phyloP scores from a whole-genome alignment of 2,888 invertebrate species.

The Perizoma affinitatum region DNA sequence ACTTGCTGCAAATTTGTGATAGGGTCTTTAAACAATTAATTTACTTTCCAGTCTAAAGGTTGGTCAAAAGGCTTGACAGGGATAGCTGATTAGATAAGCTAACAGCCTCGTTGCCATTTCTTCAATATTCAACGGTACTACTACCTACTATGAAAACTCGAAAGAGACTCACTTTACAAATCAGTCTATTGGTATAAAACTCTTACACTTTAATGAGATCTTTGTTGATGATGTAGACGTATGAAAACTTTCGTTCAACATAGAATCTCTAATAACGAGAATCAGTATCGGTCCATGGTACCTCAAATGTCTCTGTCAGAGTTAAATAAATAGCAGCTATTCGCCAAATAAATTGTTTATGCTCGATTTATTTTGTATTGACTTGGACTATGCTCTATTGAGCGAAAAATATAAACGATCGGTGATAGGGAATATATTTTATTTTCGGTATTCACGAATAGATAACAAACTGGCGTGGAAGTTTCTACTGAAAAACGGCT shows the following conservation, averaged over 20 bases:
- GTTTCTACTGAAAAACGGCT: too few relatives aligned
- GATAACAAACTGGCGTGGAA: not conserved
- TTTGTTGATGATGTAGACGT: too few relatives aligned
- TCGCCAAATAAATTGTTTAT: constrained; percentile 21
- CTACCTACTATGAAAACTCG: not conserved
- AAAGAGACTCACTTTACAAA: not conserved
- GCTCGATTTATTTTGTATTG: constrained; percentile 24
- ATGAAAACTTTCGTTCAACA: too few relatives aligned
- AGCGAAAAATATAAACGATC: constrained; percentile 3
- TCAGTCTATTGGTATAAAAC: too few relatives aligned
- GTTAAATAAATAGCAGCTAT: constrained; percentile 28
- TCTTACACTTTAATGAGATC: too few relatives aligned
- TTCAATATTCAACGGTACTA: not conserved
- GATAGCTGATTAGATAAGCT: constrained; percentile 9
- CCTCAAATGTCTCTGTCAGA: constrained; percentile 2
- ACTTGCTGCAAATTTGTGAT: not conserved
- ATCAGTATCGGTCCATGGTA: not conserved
- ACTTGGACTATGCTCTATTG: constrained; percentile 9
- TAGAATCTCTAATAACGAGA: too few relatives aligned
- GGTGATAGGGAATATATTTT: constrained; percentile 2
- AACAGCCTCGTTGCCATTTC: not conserved
- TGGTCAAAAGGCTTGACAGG: not conserved
- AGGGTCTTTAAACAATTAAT: not conserved
- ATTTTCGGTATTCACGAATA: not conserved
- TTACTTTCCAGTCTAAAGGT: not conserved